Base-by-base conservation (phyloP, 2,797 vertebrate genomes). In the Hydrophis major region DNA sequence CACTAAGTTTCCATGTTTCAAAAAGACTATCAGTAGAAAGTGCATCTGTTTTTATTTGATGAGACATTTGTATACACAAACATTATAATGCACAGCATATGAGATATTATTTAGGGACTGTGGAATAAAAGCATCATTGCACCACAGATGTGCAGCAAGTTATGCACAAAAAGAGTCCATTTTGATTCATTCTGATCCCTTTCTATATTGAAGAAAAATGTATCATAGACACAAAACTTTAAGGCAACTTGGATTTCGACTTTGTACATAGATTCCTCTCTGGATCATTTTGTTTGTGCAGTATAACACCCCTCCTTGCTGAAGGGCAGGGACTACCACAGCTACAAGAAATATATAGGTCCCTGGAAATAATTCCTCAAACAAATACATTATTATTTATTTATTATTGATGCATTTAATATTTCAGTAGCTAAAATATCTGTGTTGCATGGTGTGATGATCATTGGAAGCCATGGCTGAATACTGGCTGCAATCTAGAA, bases 81-180 rank as follows among this genome's bases (percentile, higher is more conserved):
- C 55, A 0, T 0, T 57, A 89, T 86, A 56, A 42, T 25, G 89
- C 83, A 63, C 20, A 20, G 8, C n/a, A 42, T 22, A 86, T 61
- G 28, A 61, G 22, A 86, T 6, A 18, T 63, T 92, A 47, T 47
- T 91, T 1, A 56, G 92, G 92, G 92, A 94, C 90, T 78, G 0
- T 93, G 95, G 94, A 96, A 97, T 97, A 96, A 93, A 96, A 94
- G 91, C 60, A 91, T 89, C 7, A 10, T 86, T 93, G 20, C 91
- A 20, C 53, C 53, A 53, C 27, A 69, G 92, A 63, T 94, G 14
- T 27, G 78, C 37, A 88, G 93, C 90, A 93, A 95, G 90, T 88
- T 95, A 93, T 87, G 55, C 0, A 90, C 92, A 92, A 60, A 10
- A 25, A 18, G 94, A 78, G 59, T 94, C 57, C 74, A 90, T 95